Evolutionary conservation across 1,140 invertebrate species (phyloP).

Genomic region (Hycleus cichorii): DNA sequence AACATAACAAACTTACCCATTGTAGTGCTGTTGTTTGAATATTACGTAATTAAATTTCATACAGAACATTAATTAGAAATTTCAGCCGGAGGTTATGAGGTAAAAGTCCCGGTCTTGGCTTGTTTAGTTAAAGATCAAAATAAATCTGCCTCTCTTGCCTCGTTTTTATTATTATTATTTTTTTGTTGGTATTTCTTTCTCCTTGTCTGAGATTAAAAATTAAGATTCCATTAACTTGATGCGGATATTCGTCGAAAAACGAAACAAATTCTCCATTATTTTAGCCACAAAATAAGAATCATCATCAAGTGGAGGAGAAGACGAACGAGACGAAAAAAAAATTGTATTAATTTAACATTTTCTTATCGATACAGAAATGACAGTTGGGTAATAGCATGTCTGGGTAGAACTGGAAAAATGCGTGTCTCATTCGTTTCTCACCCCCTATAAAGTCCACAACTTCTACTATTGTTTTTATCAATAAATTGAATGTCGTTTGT

Average conservation of each 20-base stretch:
- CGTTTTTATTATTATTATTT: too few species aligned
- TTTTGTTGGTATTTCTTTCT: neutral
- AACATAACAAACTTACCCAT: neutral
- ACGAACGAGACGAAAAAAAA: neutral
- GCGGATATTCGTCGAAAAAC: constrained; percentile 11
- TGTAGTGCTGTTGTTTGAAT: constrained; percentile 13
- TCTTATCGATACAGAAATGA: constrained; percentile 7
- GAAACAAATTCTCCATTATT: neutral
- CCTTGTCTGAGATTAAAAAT: constrained; percentile 27
- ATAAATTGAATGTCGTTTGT: constrained; percentile 16
- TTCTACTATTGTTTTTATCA: constrained; percentile 11
- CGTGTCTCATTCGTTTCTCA: neutral
- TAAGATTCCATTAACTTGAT: constrained; percentile 29
- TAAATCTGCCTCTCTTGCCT: constrained; percentile 5
- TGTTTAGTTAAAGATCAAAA: constrained; percentile 26
- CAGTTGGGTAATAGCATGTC: constrained; percentile 10
- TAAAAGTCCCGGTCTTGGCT: constrained; percentile 19
- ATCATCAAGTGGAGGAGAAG: neutral
- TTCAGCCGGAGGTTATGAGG: constrained; percentile 26
- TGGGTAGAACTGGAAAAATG: neutral
- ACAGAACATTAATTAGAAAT: constrained; percentile 30
- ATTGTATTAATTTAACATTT: neutral
- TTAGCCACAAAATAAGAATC: neutral
- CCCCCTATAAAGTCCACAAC: neutral
- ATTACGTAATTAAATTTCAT: constrained; percentile 28